Percentiles rank a stretch among this genome's conserved stretches.
These are phyloP conservation scores for Ammodytes marinus DNA, from an alignment of 2,113 vertebrate species.

Conservation along the genomic window DNA sequence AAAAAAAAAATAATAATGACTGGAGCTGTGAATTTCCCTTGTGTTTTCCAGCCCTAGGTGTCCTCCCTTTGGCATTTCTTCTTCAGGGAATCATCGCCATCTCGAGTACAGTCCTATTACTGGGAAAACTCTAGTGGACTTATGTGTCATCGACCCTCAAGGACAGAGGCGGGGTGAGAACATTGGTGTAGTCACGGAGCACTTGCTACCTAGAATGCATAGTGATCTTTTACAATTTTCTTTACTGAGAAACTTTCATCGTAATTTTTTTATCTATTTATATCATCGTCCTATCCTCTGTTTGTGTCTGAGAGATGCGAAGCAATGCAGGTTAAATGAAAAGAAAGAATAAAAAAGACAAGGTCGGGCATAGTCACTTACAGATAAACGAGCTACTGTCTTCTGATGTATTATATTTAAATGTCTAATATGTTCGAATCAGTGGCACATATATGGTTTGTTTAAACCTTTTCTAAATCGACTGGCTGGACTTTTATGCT, in stretches of 20 bases:
- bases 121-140: slow-evolving; percentile 29
- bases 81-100: slow-evolving; percentile 5
- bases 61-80: not conserved
- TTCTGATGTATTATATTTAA: not conserved
- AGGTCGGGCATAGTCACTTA: not conserved
- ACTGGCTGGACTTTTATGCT: not conserved
- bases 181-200: not conserved
- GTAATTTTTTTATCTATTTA: not conserved
- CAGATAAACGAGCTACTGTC: not conserved
- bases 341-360: not conserved
- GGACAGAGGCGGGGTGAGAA: not conserved
- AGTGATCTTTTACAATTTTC: slow-evolving; percentile 6
- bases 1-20: not conserved
- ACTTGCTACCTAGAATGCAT: slow-evolving; percentile 24
- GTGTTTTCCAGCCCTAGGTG: not conserved
- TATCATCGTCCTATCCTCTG: too few species aligned
- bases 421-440: not conserved
- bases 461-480: not conserved
- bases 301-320: not conserved
- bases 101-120: not conserved
- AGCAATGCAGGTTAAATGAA: slow-evolving; percentile 7
- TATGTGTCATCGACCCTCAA: slow-evolving; percentile 2
- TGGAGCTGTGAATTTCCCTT: not conserved
- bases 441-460: not conserved
- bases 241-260: slow-evolving; percentile 1